Conservation (phyloP, 2,888 invertebrate species). For the Dysmachus trigonus region DNA sequence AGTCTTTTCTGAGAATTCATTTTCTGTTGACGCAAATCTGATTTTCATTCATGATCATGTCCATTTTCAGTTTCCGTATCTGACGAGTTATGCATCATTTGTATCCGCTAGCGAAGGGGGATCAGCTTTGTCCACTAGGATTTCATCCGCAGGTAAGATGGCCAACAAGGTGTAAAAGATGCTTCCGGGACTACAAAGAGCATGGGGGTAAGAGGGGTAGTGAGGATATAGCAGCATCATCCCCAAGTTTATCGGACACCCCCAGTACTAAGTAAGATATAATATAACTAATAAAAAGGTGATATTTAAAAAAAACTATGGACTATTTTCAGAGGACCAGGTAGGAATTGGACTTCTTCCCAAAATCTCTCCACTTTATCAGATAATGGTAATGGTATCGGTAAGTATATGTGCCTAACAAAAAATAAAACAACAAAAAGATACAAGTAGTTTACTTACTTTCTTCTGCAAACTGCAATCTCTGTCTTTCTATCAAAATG, state of each 20-base stretch:
- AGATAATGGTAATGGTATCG: conserved; percentile 58
- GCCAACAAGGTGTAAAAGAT: conserved; percentile 92
- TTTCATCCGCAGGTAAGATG: conserved; percentile 95
- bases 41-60: not conserved
- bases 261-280: conserved; percentile 67
- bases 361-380: conserved; percentile 69
- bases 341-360: conserved; percentile 81
- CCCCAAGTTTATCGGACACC: conserved; percentile 79
- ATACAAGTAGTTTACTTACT: no score
- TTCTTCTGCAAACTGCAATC: not conserved
- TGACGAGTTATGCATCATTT: conserved; percentile 61
- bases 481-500: not conserved
- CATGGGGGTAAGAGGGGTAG: conserved; percentile 80
- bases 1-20: not conserved
- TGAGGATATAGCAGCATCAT: conserved; percentile 76
- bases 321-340: conserved; percentile 55
- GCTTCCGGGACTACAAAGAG: conserved; percentile 92
- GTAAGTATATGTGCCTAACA: conserved; percentile 53
- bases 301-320: not conserved
- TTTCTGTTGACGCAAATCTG: not conserved
- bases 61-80: not conserved
- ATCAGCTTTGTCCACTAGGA: conserved; percentile 89
- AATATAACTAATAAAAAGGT: not conserved
- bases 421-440: not conserved
- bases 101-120: conserved; percentile 74